These are phyloP conservation scores for Echiichthys vipera DNA, from an alignment of 2,797 vertebrate genomes.

Conservation along the genomic window DNA sequence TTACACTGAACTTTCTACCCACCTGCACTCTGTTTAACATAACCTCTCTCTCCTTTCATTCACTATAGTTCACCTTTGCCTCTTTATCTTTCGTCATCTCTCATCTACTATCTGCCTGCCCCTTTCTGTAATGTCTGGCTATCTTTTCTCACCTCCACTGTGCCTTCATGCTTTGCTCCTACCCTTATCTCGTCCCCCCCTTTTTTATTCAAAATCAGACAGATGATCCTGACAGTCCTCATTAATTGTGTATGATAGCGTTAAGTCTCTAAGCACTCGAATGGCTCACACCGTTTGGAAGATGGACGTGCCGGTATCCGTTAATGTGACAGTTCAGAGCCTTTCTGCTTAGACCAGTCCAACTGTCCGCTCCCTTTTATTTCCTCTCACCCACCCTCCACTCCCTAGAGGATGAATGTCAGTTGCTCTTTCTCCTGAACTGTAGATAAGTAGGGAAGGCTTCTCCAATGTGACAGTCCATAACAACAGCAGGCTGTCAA, in stretches of 20 bases:
- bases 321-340: conserved; percentile 68
- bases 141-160: conserved; percentile 16
- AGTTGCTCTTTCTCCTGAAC: conserved; percentile 66
- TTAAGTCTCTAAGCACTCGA: conserved; percentile 58
- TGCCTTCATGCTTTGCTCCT: background rate
- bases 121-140: conserved; percentile 4
- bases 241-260: conserved; percentile 75
- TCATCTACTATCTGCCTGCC: background rate
- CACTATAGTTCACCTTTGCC: background rate
- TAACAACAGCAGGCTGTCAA: conserved; percentile 63
- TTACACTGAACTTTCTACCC: conserved; percentile 16
- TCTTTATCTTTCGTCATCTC: conserved; percentile 32
- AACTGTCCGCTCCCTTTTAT: conserved; percentile 54
- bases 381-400: conserved; percentile 26
- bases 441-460: conserved; percentile 65
- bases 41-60: conserved; percentile 4
- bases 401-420: conserved; percentile 69
- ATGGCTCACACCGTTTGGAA: conserved; percentile 53
- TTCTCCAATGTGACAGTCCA: conserved; percentile 70
- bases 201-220: conserved; percentile 41
- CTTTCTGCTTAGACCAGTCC: conserved; percentile 53
- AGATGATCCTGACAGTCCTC: conserved; percentile 51
- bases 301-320: conserved; percentile 63
- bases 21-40: conserved; percentile 9
- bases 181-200: background rate